phyloP scores from a whole-genome alignment of 2,888 invertebrate species.

The Halictus quadricinctus region DNA sequence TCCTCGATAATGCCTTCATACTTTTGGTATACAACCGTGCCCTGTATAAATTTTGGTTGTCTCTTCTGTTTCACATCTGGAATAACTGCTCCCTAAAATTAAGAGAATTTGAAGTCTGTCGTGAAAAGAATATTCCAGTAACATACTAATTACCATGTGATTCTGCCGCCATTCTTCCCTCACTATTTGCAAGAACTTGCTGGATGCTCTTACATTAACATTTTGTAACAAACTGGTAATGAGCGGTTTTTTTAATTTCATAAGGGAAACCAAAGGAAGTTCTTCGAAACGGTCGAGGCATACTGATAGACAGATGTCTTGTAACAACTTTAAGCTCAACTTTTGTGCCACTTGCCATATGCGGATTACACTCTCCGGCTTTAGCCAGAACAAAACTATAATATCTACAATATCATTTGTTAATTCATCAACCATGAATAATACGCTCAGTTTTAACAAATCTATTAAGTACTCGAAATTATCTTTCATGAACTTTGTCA shows the following conservation, averaged over 20 bases:
- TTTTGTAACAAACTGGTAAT: conserved; percentile 70
- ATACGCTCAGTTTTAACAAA: conserved; percentile 72
- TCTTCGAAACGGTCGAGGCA: conserved; percentile 74
- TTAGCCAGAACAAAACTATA: conserved; percentile 67
- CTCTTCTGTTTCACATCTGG: conserved; percentile 19
- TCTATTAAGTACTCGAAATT: conserved; percentile 65
- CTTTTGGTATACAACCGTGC: conserved; percentile 52
- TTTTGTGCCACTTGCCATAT: conserved; percentile 73
- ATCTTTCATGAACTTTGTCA: conserved; percentile 65
- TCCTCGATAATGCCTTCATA: conserved; percentile 19
- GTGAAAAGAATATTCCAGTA: neutral
- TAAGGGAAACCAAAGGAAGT: conserved; percentile 60
- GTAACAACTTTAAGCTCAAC: conserved; percentile 65
- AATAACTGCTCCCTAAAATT: conserved; percentile 18
- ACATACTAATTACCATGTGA: conserved; percentile 32
- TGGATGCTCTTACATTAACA: conserved; percentile 63
- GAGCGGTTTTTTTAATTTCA: conserved; percentile 49
- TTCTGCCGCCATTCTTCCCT: conserved; percentile 56
- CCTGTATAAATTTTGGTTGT: conserved; percentile 48
- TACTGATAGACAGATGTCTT: conserved; percentile 66
- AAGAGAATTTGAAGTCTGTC: conserved; percentile 9
- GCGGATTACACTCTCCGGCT: conserved; percentile 67
- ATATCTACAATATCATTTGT: conserved; percentile 69
- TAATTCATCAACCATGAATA: conserved; percentile 72
- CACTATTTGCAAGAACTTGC: conserved; percentile 43